Base-by-base conservation (phyloP, 2,113 vertebrate genomes). In the Ictalurus punctatus region DNA sequence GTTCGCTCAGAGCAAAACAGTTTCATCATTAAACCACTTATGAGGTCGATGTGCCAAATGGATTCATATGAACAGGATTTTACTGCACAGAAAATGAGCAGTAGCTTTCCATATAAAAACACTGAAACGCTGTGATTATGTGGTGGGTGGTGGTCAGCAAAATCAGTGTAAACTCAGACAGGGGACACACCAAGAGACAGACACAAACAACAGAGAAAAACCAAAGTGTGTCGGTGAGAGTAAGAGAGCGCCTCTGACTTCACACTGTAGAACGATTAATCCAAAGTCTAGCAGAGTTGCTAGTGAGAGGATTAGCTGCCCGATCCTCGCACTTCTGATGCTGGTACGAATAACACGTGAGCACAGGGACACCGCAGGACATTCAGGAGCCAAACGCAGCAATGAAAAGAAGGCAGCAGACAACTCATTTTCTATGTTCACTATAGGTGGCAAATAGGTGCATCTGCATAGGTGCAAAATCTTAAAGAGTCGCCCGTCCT, bases 261-360 rank as follows among this genome's bases (percentile, higher is more conserved):
- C 83, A 81, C 37, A 30, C 83, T 88, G 21, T 83, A 34, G 44
- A 40, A 88, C 69, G 84, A 91, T 89, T 90, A 90, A 67, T 83
- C 78, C 25, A 30, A 48, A 58, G 40, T 23, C 89, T 34, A 34
- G 81, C 52, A 30, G 25, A 79, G 25, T 27, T 17, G 76, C 25
- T 86, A 86, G 87, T 59, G 76, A 58, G 48, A 89, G 91, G 89
- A 89, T 91, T 89, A 90, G 59, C 82, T 17, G 44, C 34, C 65
- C 86, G 44, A 91, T 88, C 87, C 54, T 86, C 86, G 79, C 85
- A 91, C 78, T 83, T 92, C 63, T 83, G 74, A 87, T 67, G 80
- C 44, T 5, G n/a, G 61, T 73, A 89, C 67, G 86, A 90, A 83
- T 21, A 58, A 56, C 16, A 16, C 65, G 83, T 30, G 79, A 58